Evolutionary conservation across 2,797 vertebrate genomes (phyloP), one percentile per base, ranked within the genome.

Genomic region (Leuciscus waleckii): DNA sequence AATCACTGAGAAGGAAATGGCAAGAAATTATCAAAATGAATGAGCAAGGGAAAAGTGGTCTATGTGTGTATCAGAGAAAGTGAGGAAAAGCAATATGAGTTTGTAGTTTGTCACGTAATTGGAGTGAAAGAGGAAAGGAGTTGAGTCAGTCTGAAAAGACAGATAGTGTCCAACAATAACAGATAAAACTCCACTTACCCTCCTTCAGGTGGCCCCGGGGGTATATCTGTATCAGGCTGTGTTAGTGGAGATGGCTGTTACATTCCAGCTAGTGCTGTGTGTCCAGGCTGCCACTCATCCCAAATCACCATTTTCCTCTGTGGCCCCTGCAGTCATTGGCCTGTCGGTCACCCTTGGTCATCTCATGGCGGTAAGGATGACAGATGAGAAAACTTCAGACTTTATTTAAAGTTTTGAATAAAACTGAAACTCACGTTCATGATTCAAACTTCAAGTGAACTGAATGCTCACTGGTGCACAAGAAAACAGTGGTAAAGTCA

Each of bases 211-310:
- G 16, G 58, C 73, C 35, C 74, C 86, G 1, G 89, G 89, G 56
- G 81, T 89, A 10, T 80, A 78, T 26, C 32, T 76, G 17, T 84
- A 39, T 68, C 89, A 91, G 74, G 89, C 88, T n/a, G 46, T 92
- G 76, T 29, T 68, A 26, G 65, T 90, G 54, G 89, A 90, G 61
- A 84, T 43, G 49, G 76, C 83, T 7, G 54, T 89, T 74, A 86
- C 88, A 69, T 91, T 90, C 46, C 86, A 91, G 46, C 87, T 91
- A 19, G 82, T 89, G 51, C 86, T 91, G 17, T 89, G 88, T 58
- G 82, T 90, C 37, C 79, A 86, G 1, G 68, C 85, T 51, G 71
- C 83, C 1, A 82, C 86, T 14, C 83, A 81, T 19, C 46, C 87
- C 75, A 89, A 85, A 54, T 86, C 76, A 16, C 65, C 37, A 1